phyloP scores from a whole-genome alignment of 1,140 invertebrate genomes.

The Paramacrobiotus metropolitanus region DNA sequence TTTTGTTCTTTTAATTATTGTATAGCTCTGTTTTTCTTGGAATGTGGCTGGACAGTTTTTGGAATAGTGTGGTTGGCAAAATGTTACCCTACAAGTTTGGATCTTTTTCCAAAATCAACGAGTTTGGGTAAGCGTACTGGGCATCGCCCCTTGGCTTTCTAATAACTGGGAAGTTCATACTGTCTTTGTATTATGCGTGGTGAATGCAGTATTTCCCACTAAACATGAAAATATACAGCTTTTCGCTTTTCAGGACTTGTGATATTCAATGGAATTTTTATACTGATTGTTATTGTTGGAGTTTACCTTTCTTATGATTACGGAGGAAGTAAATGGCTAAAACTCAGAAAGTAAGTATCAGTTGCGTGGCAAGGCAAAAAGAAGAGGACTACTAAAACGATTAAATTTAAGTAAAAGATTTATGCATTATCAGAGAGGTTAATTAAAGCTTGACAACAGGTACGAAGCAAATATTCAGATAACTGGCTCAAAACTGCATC shows the following conservation, averaged over 20 bases:
- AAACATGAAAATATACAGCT: no score
- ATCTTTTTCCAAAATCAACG: no score
- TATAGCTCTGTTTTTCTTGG: background rate
- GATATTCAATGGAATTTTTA: background rate
- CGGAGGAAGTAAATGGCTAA: background rate
- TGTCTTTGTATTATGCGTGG: no score
- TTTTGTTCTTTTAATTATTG: background rate
- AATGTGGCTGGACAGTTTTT: background rate
- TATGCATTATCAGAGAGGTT: no score
- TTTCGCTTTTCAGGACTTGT: background rate
- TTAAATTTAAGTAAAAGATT: no score
- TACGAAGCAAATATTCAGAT: background rate
- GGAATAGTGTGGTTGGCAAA: background rate
- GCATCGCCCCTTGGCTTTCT: no score
- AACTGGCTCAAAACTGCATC: background rate
- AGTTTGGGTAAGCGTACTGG: no score
- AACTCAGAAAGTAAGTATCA: background rate
- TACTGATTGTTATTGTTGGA: background rate
- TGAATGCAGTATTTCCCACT: no score
- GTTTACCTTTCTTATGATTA: background rate
- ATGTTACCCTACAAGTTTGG: no score
- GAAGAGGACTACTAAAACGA: no score
- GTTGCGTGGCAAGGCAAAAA: no score
- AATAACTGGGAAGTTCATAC: no score
- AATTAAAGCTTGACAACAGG: background rate